A percentile compares a stretch with the other conserved stretches of the same genome.
These are phyloP conservation scores for Cosmorhoe ocellata DNA, from an alignment of 2,888 invertebrate genomes.

Conservation along the genomic window DNA sequence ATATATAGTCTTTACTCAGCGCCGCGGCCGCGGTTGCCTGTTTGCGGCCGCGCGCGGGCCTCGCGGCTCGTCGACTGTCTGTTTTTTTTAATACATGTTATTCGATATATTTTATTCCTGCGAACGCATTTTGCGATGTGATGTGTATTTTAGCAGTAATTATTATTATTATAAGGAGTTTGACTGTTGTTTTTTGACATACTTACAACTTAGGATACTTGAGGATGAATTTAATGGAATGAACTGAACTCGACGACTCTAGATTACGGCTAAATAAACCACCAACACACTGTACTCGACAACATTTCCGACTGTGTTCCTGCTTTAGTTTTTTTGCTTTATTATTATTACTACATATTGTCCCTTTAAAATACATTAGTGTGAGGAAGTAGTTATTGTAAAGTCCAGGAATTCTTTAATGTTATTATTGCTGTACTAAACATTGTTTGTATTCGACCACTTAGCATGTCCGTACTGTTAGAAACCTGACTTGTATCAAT, in stretches of 20 bases:
- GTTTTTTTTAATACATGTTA: constrained; percentile 84
- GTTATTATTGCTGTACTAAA: constrained; percentile 77
- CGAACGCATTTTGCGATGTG: constrained; percentile 90
- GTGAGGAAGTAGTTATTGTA: constrained; percentile 79
- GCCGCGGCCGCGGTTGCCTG: constrained; percentile 79
- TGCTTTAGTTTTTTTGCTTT: constrained; percentile 82
- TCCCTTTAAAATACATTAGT: constrained; percentile 77
- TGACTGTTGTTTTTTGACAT: constrained; percentile 83
- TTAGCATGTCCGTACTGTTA: constrained; percentile 79
- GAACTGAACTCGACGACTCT: constrained; percentile 66
- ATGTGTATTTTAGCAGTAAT: constrained; percentile 84
- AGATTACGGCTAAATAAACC: constrained; percentile 76
- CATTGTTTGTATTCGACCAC: constrained; percentile 77
- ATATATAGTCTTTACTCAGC: constrained; percentile 70
- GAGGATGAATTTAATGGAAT: constrained; percentile 70
- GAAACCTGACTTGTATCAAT: constrained; percentile 79
- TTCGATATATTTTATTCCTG: constrained; percentile 91
- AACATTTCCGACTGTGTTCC: constrained; percentile 82
- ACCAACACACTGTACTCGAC: constrained; percentile 68
- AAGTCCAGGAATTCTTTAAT: constrained; percentile 79
- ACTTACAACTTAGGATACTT: constrained; percentile 80
- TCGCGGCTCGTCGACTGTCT: constrained; percentile 70
- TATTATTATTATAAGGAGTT: constrained; percentile 82
- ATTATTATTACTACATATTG: constrained; percentile 78
- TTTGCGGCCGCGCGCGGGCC: constrained; percentile 74